Conservation (phyloP, 2,797 vertebrate genomes). For the Helarctos malayanus region DNA sequence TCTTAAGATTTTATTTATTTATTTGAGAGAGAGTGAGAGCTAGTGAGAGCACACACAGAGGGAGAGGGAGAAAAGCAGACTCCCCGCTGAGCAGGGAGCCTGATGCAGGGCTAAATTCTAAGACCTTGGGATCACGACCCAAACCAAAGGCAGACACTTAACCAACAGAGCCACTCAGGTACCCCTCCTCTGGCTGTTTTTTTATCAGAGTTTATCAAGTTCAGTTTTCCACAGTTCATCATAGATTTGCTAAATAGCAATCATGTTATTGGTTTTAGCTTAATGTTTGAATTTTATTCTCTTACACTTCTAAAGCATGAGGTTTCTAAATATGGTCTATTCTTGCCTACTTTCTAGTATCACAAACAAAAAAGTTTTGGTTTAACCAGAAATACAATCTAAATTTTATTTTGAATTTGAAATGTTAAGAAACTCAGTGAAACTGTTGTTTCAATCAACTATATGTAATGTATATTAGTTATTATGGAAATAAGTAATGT, state of each 20-base stretch:
- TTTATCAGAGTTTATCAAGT: background rate
- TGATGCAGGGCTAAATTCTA: no score
- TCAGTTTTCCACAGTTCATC: background rate
- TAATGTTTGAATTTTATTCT: background rate
- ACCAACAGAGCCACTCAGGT: no score
- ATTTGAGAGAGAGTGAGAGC: no score
- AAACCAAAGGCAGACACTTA: no score
- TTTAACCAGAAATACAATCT: background rate
- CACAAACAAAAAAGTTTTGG: background rate
- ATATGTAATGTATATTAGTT: background rate
- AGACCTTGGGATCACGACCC: no score
- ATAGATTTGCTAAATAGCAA: background rate
- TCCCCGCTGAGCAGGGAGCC: no score
- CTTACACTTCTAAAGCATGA: background rate
- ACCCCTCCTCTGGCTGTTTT: background rate
- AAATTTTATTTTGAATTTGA: background rate
- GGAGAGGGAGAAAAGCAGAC: no score
- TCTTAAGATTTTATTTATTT: no score
- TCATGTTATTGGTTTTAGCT: background rate
- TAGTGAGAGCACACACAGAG: no score
- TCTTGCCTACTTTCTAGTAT: background rate
- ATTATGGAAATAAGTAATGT: background rate
- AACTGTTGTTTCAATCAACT: background rate
- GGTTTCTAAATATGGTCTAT: background rate
- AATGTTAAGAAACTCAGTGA: background rate